A percentile compares a stretch with the other conserved stretches of the same genome.
Evolutionary conservation across 1,140 invertebrate species (phyloP).

Genomic region (Bombus waltoni): DNA sequence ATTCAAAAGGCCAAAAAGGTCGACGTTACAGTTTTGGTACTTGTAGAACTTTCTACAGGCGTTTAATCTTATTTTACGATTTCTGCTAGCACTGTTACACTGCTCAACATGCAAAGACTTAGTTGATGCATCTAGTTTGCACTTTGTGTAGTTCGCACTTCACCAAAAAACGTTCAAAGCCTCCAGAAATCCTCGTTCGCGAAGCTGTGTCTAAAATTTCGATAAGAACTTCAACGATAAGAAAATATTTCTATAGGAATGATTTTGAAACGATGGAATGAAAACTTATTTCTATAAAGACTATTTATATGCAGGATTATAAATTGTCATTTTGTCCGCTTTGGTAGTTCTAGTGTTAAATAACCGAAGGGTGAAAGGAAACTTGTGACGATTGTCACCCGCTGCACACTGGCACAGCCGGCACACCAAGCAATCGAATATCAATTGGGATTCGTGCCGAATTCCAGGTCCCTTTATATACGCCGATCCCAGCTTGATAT

Average conservation of each 20-base stretch:
- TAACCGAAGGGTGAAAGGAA: background rate
- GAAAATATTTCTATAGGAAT: background rate
- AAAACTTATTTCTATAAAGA: too few relatives aligned
- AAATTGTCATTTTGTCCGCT: background rate
- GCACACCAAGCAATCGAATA: slow-evolving; percentile 45
- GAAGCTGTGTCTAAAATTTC: background rate
- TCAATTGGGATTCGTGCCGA: slow-evolving; percentile 63
- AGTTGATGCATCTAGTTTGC: background rate
- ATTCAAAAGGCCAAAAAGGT: too few relatives aligned
- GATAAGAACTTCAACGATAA: background rate
- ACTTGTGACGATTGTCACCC: slow-evolving; percentile 42
- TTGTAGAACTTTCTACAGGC: too few relatives aligned
- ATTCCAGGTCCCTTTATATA: slow-evolving; percentile 72
- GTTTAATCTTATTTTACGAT: background rate
- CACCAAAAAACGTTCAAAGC: background rate
- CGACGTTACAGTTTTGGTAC: too few relatives aligned
- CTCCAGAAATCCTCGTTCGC: background rate
- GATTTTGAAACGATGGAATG: too few relatives aligned
- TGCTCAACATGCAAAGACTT: background rate
- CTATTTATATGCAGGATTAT: background rate
- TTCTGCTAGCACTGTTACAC: background rate
- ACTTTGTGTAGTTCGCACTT: background rate
- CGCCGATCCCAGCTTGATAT: slow-evolving; percentile 46
- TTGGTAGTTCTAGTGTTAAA: background rate
- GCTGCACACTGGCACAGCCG: slow-evolving; percentile 19